Evolutionary conservation across 2,113 vertebrate species (phyloP), one percentile per base, ranked within the genome.

Genomic region (Psilopsiagon aurifrons): DNA sequence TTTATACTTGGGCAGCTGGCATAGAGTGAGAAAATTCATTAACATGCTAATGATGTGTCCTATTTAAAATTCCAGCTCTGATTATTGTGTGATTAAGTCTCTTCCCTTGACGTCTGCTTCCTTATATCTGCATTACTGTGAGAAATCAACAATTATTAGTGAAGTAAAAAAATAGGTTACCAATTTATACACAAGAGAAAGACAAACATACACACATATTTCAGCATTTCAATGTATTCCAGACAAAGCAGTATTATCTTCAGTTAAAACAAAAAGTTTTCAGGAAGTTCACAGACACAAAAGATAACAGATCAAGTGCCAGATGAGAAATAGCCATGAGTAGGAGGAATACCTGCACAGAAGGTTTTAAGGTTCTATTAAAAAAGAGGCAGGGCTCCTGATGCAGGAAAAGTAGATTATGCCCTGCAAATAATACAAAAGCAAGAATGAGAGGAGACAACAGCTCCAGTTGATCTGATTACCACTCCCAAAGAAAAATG

Each of bases 1-100:
- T 97, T 97, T 94, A 96, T 89, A 81, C 63, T 88, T 71, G 69
- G 93, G 96, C 96, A 97, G 97, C 97, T 96, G 97, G 96, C 88
- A 83, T 73, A 85, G 96, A 96, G 92, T 89, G 93, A 96, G 95
- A 94, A 97, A 97, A 90, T 92, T 97, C 97, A 98, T 98, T 97
- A 97, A 95, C 97, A 98, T 98, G 90, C 95, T 97, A 98, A 98
- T 97, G 95, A 98, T 94, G 87, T 70, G 78, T 83, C 93, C 97
- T 97, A 95, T 96, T 98, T 98, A 98, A 97, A 98, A 98, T 98
- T 98, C 97, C 81, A 98, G 95, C 55, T 97, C 97, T 96, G 96
- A 98, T 98, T 97, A 97, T 97, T 97, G 95, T 97, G 97, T 97
- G 97, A 98, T 98, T 98, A 98, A 97, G 96, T 97, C 97, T 96